phyloP scores from a whole-genome alignment of 2,113 vertebrate genomes.

The Pyrgilauda ruficollis region DNA sequence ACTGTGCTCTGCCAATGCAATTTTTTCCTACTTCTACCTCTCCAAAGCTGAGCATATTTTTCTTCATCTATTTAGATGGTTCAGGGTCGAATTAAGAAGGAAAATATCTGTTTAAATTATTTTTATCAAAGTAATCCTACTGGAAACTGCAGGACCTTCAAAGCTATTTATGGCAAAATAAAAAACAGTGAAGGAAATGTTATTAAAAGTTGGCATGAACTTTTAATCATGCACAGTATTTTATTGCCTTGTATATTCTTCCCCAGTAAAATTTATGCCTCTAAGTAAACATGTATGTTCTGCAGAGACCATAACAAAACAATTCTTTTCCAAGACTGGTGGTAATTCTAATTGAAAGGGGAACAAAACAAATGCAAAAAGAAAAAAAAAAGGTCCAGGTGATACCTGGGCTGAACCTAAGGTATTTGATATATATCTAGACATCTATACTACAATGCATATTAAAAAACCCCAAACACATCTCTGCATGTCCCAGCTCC shows the following conservation, averaged over 20 bases:
- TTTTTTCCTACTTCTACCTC: background rate
- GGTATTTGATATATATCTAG: background rate
- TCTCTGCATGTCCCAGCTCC: background rate
- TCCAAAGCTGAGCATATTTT: background rate
- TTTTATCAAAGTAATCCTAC: background rate
- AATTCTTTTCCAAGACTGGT: background rate
- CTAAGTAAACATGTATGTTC: background rate
- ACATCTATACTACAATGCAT: background rate
- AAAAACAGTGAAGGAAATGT: background rate
- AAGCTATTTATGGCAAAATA: background rate
- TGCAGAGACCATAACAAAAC: background rate
- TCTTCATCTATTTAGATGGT: background rate
- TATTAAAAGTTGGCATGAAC: background rate
- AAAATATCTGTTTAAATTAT: background rate
- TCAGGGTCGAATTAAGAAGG: background rate
- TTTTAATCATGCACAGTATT: background rate
- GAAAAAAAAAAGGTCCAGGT: background rate
- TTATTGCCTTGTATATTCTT: background rate
- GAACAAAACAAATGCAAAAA: background rate
- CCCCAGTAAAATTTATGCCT: background rate
- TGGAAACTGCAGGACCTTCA: background rate
- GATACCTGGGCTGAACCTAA: background rate
- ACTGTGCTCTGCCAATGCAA: background rate
- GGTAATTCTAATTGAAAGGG: background rate
- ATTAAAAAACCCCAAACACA: background rate